phyloP scores from a whole-genome alignment of 1,140 invertebrate genomes.

The Anoplolepis gracilipes region DNA sequence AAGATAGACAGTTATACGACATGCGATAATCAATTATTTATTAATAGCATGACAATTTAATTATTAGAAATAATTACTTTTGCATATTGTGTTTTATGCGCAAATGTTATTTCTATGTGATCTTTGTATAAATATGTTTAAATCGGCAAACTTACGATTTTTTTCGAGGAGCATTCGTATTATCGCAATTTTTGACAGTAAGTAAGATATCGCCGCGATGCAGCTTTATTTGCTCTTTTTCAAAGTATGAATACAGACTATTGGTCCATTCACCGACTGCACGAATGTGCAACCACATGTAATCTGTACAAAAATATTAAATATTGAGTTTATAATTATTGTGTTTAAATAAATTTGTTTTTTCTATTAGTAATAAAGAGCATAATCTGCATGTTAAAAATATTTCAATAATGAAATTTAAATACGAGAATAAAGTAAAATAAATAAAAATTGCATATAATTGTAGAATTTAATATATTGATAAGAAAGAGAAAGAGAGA shows the following conservation, averaged over 20 bases:
- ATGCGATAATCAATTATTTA: background rate
- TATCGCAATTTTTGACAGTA: slow-evolving; percentile 71
- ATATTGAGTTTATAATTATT: background rate
- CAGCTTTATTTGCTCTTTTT: slow-evolving; percentile 91
- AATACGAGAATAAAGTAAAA: background rate
- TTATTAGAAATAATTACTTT: background rate
- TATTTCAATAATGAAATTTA: background rate
- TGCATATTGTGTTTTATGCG: background rate
- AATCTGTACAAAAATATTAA: slow-evolving; percentile 87
- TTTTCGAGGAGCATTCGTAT: background rate
- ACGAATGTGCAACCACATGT: slow-evolving; percentile 97
- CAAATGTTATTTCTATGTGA: background rate
- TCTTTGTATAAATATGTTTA: background rate
- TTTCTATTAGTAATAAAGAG: background rate
- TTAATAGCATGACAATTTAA: background rate
- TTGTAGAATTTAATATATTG: background rate
- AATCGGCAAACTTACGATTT: slow-evolving; percentile 76
- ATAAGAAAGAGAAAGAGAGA: too few relatives aligned
- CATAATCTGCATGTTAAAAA: background rate
- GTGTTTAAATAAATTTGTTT: background rate
- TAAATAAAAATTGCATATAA: background rate
- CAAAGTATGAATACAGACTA: slow-evolving; percentile 95
- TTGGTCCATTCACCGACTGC: slow-evolving; percentile 98
- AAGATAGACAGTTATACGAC: background rate
- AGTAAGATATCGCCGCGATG: slow-evolving; percentile 88